Base-by-base conservation (phyloP, 2,113 vertebrate genomes). In the Callocephalon fimbriatum region DNA sequence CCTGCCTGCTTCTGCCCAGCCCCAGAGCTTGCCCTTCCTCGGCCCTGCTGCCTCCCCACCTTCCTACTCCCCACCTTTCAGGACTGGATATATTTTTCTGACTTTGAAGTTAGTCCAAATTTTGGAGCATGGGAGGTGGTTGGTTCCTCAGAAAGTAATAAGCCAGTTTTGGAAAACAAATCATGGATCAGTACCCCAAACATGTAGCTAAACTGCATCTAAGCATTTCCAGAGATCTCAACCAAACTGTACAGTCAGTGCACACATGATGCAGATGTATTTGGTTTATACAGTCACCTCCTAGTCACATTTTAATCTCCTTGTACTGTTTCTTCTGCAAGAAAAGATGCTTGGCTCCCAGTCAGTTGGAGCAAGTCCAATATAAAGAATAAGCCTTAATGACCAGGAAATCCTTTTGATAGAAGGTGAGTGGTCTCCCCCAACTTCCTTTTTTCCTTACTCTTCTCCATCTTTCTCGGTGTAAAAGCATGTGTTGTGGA, bases 391-490 rank as follows among this genome's bases (percentile, higher is more conserved):
- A 75, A 75, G 26, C 6, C 51, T 78, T 81, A 87, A 91, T 53
- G 77, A 86, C 50, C 59, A 88, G 50, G 35, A 80, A 92, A 70
- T 20, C 18, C 35, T 88, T 80, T 37, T 11, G 58, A 82, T 10
- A 66, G 53, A 78, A 74, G 23, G 50, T 74, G 51, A 71, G 90
- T 95, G 92, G 75, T 95, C 78, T 84, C 6, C 21, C 37, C 21
- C 2, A 6, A 22, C 26, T 80, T 88, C 85, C 22, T 80, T 92
- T 86, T 91, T 20, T 35, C 35, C 42, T 67, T 84, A 84, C 50
- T 50, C 14, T 77, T 89, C 40, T 56, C 68, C 6, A 7, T 15
- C 42, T 92, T 12, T 80, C 68, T 88, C 48, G 51, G 32, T 71
- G 65, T 63, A 75, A 93, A 94, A 82, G 78, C 62, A 59, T 78